Evolutionary conservation across 2,113 vertebrate species (phyloP).

Genomic region (Malurus alboscapulatus): DNA sequence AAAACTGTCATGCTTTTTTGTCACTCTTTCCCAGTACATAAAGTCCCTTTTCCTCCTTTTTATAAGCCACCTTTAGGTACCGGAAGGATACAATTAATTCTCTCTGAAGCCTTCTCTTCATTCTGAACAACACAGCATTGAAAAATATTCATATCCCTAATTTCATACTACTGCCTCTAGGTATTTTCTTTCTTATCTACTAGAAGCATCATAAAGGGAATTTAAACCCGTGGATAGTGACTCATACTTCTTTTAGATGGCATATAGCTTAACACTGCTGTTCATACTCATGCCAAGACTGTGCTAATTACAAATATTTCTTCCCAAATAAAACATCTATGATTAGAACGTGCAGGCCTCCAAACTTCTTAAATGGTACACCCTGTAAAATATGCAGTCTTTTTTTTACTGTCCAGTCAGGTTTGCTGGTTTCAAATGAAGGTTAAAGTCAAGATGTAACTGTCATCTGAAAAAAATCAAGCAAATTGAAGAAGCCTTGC

Average conservation of each 20-base stretch:
- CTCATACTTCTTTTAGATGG: background rate
- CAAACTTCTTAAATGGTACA: background rate
- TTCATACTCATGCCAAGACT: background rate
- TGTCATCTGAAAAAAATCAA: background rate
- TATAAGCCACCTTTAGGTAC: background rate
- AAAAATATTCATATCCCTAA: background rate
- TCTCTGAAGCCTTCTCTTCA: background rate
- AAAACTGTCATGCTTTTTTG: background rate
- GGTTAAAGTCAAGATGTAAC: background rate
- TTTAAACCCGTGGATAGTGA: background rate
- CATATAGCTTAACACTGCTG: rapidly evolving
- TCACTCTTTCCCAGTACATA: background rate
- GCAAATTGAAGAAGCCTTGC: background rate
- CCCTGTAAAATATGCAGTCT: background rate
- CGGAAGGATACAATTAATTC: background rate
- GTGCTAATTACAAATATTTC: background rate
- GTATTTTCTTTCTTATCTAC: background rate
- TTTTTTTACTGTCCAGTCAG: background rate
- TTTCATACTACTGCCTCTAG: background rate
- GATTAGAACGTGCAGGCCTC: background rate
- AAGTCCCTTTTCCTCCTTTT: background rate
- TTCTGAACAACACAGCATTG: background rate
- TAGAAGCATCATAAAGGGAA: background rate
- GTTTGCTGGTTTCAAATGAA: background rate
- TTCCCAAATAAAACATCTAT: background rate